Percentiles rank a stretch among this genome's conserved stretches.
Conservation (phyloP, 1,140 invertebrate genomes). For the Schlechtendalia chinensis region DNA sequence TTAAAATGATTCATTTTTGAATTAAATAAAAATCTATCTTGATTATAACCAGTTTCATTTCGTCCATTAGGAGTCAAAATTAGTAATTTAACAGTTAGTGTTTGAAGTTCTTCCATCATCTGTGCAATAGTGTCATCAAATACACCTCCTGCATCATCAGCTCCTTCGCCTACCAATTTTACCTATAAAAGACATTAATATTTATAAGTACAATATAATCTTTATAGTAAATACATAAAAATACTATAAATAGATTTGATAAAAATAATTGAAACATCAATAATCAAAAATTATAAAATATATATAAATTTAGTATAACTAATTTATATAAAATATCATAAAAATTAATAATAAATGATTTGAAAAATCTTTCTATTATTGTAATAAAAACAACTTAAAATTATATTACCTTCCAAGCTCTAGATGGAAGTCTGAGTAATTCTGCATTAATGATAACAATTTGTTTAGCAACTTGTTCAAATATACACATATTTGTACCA, state of each 20-base stretch:
- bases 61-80: conserved; percentile 63
- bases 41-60: conserved; percentile 64
- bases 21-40: conserved; percentile 66
- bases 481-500: conserved; percentile 63
- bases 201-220: no score
- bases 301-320: no score
- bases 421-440: conserved; percentile 64
- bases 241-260: no score
- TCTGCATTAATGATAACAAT: conserved; percentile 63
- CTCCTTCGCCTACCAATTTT: conserved; percentile 66
- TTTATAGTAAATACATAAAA: no score
- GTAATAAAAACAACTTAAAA: neutral
- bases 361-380: neutral
- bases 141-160: conserved; percentile 70
- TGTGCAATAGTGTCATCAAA: conserved; percentile 73
- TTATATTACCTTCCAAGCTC: conserved; percentile 66
- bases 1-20: conserved; percentile 59
- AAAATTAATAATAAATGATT: no score
- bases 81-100: conserved; percentile 59
- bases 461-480: conserved; percentile 66
- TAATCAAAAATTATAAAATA: no score
- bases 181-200: conserved; percentile 54
- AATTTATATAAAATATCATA: no score
- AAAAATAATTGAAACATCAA: no score
- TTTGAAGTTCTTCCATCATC: conserved; percentile 65